Conservation (phyloP, 2,797 vertebrate genomes). For the Darevskia mixta region DNA sequence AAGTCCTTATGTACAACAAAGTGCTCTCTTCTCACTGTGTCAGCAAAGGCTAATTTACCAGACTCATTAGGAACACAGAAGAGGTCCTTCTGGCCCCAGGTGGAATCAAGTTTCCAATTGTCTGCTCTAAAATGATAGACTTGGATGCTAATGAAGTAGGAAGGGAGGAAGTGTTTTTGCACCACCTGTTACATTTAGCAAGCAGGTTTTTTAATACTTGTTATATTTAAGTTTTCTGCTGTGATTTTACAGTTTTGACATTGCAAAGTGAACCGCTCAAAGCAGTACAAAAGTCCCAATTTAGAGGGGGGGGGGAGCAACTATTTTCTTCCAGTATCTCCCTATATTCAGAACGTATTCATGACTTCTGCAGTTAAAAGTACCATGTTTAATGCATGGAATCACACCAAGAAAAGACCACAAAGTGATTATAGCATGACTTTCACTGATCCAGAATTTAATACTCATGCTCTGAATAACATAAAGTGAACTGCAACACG, state of each 20-base stretch:
- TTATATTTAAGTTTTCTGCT: conserved; percentile 28
- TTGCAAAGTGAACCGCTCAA: conserved; percentile 11
- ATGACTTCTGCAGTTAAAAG: not conserved
- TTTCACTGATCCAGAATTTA: not conserved
- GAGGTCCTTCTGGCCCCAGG: conserved; percentile 63
- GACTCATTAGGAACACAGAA: conserved; percentile 78
- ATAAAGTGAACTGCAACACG: not conserved
- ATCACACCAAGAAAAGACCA: not conserved
- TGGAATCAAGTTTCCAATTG: conserved; percentile 75
- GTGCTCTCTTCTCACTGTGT: conserved; percentile 68
- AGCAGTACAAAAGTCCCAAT: not conserved
- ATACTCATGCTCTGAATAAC: not conserved
- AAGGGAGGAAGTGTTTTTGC: conserved; percentile 62
- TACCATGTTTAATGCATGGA: not conserved
- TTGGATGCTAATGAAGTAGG: conserved; percentile 49
- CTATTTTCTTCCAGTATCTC: not conserved
- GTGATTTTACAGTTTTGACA: conserved; percentile 18
- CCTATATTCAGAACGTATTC: not conserved
- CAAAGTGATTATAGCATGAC: not conserved
- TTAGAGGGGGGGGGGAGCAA: not conserved
- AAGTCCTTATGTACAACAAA: conserved; percentile 75
- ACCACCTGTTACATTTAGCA: conserved; percentile 58
- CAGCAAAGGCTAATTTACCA: conserved; percentile 77
- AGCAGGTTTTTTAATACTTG: conserved; percentile 53
- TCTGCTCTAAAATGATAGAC: conserved; percentile 64